phyloP scores from a whole-genome alignment of 2,888 invertebrate genomes.

The Julus scanicus region DNA sequence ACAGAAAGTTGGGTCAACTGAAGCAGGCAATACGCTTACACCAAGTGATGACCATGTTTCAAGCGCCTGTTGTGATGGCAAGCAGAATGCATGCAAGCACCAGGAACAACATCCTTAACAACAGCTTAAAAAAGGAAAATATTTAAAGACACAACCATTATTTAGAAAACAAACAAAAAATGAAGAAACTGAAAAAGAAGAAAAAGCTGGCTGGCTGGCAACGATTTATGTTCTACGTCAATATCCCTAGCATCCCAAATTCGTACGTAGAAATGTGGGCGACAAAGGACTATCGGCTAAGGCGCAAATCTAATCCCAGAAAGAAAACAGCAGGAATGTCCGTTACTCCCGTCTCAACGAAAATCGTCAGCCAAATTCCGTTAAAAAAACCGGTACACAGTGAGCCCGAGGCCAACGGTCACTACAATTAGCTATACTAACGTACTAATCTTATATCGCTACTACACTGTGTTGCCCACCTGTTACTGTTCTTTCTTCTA shows the following conservation, averaged over 20 bases:
- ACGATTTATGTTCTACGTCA: neutral
- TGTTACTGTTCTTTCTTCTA: slow-evolving; percentile 3
- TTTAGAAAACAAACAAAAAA: neutral
- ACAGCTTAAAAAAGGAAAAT: neutral
- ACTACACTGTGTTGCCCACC: neutral
- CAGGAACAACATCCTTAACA: neutral
- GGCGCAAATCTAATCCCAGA: neutral
- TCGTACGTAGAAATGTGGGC: neutral
- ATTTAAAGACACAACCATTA: neutral
- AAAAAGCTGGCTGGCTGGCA: neutral
- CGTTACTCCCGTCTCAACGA: neutral
- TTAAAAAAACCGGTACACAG: neutral
- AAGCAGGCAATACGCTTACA: neutral
- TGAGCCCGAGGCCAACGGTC: neutral
- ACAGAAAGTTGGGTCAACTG: neutral
- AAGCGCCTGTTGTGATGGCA: neutral
- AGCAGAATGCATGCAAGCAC: neutral
- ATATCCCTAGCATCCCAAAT: neutral
- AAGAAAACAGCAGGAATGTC: neutral
- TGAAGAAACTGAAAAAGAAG: neutral
- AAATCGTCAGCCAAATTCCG: neutral
- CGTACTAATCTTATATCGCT: slow-evolving; percentile 3
- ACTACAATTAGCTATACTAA: neutral
- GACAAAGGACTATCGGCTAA: neutral
- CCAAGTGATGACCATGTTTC: neutral